Conservation (phyloP, 2,113 vertebrate genomes). For the Melanerpes aurifrons region DNA sequence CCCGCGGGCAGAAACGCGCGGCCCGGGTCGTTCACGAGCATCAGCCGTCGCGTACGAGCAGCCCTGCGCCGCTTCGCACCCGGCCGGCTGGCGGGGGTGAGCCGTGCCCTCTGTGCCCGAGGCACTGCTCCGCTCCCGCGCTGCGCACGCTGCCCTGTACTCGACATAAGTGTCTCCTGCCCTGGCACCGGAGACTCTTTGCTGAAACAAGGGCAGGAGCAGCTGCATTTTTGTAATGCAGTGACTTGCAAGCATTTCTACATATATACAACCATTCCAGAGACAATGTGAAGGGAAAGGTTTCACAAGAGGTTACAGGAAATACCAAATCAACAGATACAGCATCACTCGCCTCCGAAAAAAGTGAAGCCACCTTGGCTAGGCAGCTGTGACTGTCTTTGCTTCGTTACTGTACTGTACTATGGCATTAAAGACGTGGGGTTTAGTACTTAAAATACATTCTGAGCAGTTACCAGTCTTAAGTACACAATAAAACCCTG, state of each 20-base stretch:
- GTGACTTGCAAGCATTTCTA: not conserved
- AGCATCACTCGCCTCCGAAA: rapidly evolving
- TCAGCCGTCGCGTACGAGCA: no score
- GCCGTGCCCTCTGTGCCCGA: no score
- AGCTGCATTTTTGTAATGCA: not conserved
- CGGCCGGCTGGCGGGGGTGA: no score
- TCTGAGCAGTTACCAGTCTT: no score
- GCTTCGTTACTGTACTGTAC: rapidly evolving
- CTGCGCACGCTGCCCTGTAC: not conserved
- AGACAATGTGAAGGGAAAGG: not conserved
- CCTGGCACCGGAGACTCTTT: not conserved
- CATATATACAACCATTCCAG: rapidly evolving
- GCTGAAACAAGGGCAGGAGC: not conserved
- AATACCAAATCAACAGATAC: rapidly evolving
- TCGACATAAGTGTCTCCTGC: not conserved
- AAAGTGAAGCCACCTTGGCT: no score
- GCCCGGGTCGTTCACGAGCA: no score
- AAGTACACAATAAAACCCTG: not conserved
- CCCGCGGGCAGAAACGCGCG: not conserved
- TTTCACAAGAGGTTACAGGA: no score
- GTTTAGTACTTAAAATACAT: not conserved
- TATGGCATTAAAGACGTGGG: not conserved
- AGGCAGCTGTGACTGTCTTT: not conserved
- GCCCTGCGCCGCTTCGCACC: no score
- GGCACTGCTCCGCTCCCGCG: not conserved